Base-by-base conservation (phyloP, 2,888 invertebrate species). In the Glyphotaelius pellucidus region DNA sequence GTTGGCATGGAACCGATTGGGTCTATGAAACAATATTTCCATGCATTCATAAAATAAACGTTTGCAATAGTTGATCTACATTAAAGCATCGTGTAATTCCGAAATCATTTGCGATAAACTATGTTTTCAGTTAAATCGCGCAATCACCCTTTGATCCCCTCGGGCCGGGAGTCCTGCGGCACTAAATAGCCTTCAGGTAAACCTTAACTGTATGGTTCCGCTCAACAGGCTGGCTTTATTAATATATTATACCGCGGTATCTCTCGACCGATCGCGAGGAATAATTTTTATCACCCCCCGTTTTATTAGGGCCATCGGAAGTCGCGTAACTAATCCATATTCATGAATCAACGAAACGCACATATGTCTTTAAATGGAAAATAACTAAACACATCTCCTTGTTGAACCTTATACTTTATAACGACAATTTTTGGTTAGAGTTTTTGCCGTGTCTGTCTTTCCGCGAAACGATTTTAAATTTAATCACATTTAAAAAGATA, bases 311-410 rank as follows among this genome's bases (percentile, higher is more conserved):
- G 92, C 90, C 91, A 92, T 93, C 91, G 91, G 92, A 92, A 93
- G 93, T 91, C 86, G 87, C 83, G 91, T 86, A 90, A 52, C 91
- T 92, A 83, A 93, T 93, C 93, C 93, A 93, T 93, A 93, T 93
- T 93, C 93, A 93, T 93, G 93, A 93, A 90, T 90, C 91, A 93
- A 93, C 93, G 93, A 92, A 93, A 91, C 91, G 90, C 80, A 90
- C 93, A 93, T 92, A 93, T 93, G 93, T 90, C 91, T 89, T 89
- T 89, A 81, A 31, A 86, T 86, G 84, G 79, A 38, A 79, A 67
- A 89, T 80, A 79, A 89, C 88, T 32, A 89, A 32, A 14, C 38
- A n/a, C 80, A 2, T 80, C 5, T 80, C 47, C n/a, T 67, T 80
- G 47, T 92, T 42, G 86, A 25, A 86, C 25, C 67, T 67, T 67